phyloP scores from a whole-genome alignment of 2,888 invertebrate species.

The Watsonalla binaria region DNA sequence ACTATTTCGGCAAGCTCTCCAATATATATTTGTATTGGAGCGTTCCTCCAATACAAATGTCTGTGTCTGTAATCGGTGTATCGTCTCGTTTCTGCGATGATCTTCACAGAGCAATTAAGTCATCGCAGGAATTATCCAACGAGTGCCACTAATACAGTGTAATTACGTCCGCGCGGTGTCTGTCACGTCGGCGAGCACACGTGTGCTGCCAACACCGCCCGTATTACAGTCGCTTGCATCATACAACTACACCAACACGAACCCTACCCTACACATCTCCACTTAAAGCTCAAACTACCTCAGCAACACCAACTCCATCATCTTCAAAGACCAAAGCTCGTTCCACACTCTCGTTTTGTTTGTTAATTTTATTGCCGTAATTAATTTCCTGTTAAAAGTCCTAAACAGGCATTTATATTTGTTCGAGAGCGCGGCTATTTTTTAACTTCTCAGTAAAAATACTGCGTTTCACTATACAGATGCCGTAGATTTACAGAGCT shows the following conservation, averaged over 20 bases:
- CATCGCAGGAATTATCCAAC: background rate
- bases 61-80: no score
- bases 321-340: conserved; percentile 7
- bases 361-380: conserved; percentile 2
- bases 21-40: no score
- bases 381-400: conserved; percentile 3
- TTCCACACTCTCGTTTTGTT: conserved; percentile 4
- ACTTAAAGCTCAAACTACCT: conserved; percentile 2
- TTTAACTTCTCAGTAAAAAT: background rate
- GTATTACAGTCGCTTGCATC: conserved; percentile 18
- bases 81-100: no score
- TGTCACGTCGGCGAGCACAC: conserved; percentile 11
- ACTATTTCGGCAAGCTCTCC: no score
- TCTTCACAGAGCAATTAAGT: background rate
- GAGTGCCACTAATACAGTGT: background rate
- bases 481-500: background rate
- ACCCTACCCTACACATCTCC: background rate
- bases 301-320: background rate
- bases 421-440: conserved; percentile 1
- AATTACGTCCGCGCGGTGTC: conserved; percentile 7
- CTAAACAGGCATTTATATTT: background rate
- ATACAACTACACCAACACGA: background rate
- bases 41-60: no score
- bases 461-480: background rate
- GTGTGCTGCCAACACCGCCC: conserved; percentile 6